Base-by-base conservation (phyloP, 2,888 invertebrate species). In the Brenthis daphne region DNA sequence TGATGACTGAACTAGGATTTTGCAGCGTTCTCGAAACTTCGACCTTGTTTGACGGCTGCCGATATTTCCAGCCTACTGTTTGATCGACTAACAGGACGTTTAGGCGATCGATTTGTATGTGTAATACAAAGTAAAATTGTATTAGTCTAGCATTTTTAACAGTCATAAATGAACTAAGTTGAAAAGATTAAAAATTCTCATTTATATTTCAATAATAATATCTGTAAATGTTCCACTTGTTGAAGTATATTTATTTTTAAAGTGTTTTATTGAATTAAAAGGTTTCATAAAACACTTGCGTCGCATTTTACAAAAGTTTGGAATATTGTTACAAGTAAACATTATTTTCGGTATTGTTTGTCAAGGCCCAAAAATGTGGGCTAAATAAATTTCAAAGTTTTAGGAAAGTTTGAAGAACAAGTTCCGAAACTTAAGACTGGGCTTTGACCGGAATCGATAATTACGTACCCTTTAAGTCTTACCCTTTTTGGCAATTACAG, bases 361-460 rank as follows among this genome's bases (percentile, higher is more conserved):
- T 75, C 77, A 78, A 77, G 80, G 80, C 79, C 78, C 75, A 80
- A 84, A 86, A 87, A 85, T 87, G 85, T 85, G 81, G 79, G 77
- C 79, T 84, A 84, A 83, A 87, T 82, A 85, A 87, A 85, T 85
- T 83, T 77, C 74, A 69, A 79, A 83, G 82, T 84, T 85, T 73
- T 76, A 74, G 74, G 78, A 81, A 82, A 87, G 84, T 77, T 85
- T 84, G 73, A 77, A 81, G 84, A 82, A 80, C 85, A 85, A 80
- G 83, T 84, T 76, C 70, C 76, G 76, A 82, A 82, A 79, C 81
- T 75, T 69, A 72, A 68, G 73, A 77, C 82, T 81, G 84, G 81
- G 82, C 82, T 79, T 76, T 76, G 77, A 80, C 79, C 77, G 77
- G 81, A 85, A 87, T 88, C 82, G 80, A 84, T 86, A 87, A 88